phyloP scores from a whole-genome alignment of 2,888 invertebrate species.

The Oscheius sp. region DNA sequence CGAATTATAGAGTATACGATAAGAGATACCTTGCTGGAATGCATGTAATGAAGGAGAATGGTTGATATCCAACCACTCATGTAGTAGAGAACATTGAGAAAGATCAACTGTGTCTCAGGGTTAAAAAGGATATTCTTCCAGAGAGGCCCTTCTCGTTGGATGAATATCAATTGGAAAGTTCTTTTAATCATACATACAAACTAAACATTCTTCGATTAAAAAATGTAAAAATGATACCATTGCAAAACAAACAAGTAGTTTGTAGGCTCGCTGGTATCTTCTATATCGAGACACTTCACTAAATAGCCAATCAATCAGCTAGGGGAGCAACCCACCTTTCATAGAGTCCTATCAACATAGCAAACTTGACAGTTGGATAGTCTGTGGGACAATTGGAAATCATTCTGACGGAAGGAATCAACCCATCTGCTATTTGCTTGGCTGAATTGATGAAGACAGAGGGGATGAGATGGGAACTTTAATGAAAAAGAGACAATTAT shows the following conservation, averaged over 20 bases:
- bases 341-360: background rate
- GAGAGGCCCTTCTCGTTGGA: too few species aligned
- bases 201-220: background rate
- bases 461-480: background rate
- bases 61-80: background rate
- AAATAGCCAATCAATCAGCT: background rate
- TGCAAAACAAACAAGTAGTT: background rate
- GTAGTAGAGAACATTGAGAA: slow-evolving; percentile 6
- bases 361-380: background rate
- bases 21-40: background rate
- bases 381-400: background rate
- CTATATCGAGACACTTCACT: background rate
- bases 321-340: background rate
- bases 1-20: background rate
- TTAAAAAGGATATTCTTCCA: slow-evolving; percentile 7
- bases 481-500: too few species aligned
- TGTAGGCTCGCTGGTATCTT: slow-evolving; percentile 6
- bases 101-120: background rate
- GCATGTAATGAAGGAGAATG: background rate
- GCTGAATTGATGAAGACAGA: slow-evolving; percentile 18
- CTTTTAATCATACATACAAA: background rate
- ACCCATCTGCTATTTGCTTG: slow-evolving; percentile 2
- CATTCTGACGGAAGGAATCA: background rate
- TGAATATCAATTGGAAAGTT: too few species aligned
- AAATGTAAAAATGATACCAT: background rate